Conservation (phyloP, 2,888 invertebrate genomes). For the Sisyra nigra region DNA sequence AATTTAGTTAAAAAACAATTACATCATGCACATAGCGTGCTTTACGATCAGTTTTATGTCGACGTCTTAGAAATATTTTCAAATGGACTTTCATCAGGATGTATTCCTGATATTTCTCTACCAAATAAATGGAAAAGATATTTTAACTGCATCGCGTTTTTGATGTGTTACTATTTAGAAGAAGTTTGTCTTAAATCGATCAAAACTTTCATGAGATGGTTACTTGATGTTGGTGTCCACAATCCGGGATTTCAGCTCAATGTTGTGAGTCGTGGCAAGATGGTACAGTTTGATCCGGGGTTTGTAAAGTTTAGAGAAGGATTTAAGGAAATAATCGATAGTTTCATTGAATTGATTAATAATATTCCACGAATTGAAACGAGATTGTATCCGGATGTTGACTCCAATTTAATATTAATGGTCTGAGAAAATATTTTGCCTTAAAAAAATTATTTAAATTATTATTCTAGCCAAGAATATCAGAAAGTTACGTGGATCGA, state of each 20-base stretch:
- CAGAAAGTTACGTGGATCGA: conserved; percentile 44
- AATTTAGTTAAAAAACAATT: conserved; percentile 38
- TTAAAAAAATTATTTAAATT: background rate
- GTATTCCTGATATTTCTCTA: conserved; percentile 49
- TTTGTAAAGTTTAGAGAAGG: conserved; percentile 59
- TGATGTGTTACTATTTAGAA: conserved; percentile 83
- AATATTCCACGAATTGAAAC: conserved; percentile 66
- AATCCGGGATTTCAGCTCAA: conserved; percentile 24
- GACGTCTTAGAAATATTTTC: conserved; percentile 44
- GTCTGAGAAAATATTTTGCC: background rate
- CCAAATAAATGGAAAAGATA: conserved; percentile 54
- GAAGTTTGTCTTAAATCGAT: conserved; percentile 66
- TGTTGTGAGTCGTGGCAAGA: conserved; percentile 39
- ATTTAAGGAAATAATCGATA: conserved; percentile 52
- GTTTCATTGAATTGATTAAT: conserved; percentile 55
- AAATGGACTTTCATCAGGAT: conserved; percentile 47
- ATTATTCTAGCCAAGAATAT: conserved; percentile 51
- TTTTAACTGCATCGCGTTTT: conserved; percentile 67
- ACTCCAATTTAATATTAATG: conserved; percentile 16
- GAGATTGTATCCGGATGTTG: conserved; percentile 51
- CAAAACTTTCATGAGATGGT: conserved; percentile 56
- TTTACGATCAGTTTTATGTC: conserved; percentile 49
- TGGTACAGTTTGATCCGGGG: conserved; percentile 53
- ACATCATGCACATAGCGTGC: conserved; percentile 45
- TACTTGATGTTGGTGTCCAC: conserved; percentile 57